A percentile compares a stretch with the other conserved stretches of the same genome.
These are phyloP conservation scores for Protophormia terraenovae DNA, from an alignment of 2,888 invertebrate genomes.

Conservation along the genomic window DNA sequence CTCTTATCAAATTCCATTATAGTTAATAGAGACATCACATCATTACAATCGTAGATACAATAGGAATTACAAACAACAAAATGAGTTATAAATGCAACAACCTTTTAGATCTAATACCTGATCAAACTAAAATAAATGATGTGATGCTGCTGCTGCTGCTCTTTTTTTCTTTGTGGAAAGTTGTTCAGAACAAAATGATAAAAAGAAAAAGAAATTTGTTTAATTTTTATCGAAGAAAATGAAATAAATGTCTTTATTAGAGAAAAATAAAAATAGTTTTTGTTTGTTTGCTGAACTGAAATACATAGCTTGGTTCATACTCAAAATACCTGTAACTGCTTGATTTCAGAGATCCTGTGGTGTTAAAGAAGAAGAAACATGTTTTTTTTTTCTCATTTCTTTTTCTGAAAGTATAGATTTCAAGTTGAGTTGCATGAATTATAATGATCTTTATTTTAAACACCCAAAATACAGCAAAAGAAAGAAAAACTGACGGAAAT, in stretches of 20 bases:
- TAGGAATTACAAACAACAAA: background rate
- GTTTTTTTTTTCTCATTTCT: conserved; percentile 29
- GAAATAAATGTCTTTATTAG: conserved; percentile 35
- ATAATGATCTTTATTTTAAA: conserved; percentile 51
- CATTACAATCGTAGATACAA: conserved; percentile 4
- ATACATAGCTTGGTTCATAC: background rate
- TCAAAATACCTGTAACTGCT: conserved; percentile 50
- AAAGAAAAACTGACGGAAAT: conserved; percentile 12
- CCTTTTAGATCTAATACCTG: background rate
- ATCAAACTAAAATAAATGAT: conserved; percentile 2
- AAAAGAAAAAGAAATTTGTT: conserved; percentile 25
- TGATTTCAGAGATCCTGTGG: conserved; percentile 46
- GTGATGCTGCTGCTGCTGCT: conserved; percentile 41
- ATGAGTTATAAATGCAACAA: background rate
- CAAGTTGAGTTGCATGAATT: conserved; percentile 52
- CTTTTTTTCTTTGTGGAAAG: conserved; percentile 13
- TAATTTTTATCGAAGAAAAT: conserved; percentile 3
- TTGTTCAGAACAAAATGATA: conserved; percentile 30
- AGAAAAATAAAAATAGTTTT: conserved; percentile 6
- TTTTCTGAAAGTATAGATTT: conserved; percentile 30
- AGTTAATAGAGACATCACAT: conserved; percentile 16
- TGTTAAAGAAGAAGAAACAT: conserved; percentile 38
- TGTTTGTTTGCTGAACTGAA: conserved; percentile 5
- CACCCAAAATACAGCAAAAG: background rate
- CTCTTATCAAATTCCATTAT: background rate